Conservation (phyloP, 2,888 invertebrate genomes). For the Beris morrisii region DNA sequence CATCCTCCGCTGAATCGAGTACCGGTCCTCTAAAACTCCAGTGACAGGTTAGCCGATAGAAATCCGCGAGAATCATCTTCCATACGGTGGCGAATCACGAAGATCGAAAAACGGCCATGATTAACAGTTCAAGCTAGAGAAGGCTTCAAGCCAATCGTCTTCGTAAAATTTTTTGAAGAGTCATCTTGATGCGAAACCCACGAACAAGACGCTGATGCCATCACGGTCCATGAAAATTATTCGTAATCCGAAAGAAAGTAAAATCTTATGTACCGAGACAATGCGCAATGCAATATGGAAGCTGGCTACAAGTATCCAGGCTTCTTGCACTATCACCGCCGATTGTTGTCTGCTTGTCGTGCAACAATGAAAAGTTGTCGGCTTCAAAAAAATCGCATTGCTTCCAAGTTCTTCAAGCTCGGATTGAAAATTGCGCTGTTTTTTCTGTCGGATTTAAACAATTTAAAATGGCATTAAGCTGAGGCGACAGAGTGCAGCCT, state of each 20-base stretch:
- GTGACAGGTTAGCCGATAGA: neutral
- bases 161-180: neutral
- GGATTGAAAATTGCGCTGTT: too few relatives aligned
- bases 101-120: conserved; percentile 4
- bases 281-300: neutral
- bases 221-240: neutral
- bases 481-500: too few relatives aligned
- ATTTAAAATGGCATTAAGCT: too few relatives aligned
- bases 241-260: conserved; percentile 2
- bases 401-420: too few relatives aligned
- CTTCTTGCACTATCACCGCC: neutral
- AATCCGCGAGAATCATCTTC: neutral
- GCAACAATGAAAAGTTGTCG: too few relatives aligned
- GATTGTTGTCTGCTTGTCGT: too few relatives aligned
- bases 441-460: too few relatives aligned
- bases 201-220: too few relatives aligned
- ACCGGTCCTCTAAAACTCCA: neutral
- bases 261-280: neutral
- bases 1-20: neutral
- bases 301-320: neutral
- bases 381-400: too few relatives aligned
- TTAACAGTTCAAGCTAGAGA: neutral
- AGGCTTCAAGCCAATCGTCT: neutral
- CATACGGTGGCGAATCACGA: neutral
- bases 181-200: neutral